These are phyloP conservation scores for Napeogenes sylphis DNA, from an alignment of 2,888 invertebrate genomes.

Conservation along the genomic window DNA sequence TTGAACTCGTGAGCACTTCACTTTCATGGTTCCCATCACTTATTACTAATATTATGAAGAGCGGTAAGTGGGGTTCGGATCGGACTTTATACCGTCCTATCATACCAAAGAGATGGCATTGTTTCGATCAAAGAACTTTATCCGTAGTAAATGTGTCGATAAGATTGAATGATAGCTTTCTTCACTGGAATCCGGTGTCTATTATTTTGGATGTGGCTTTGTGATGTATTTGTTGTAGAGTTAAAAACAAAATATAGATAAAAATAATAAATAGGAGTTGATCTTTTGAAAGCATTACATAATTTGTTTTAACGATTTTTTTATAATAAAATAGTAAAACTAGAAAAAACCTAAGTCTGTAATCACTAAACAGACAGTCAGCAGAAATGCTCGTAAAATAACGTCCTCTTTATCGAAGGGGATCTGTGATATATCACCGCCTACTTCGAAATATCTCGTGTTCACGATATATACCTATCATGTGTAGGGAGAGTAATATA, in stretches of 20 bases:
- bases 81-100: constrained; percentile 19
- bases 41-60: constrained; percentile 1
- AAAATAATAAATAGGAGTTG: not conserved
- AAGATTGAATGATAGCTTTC: constrained; percentile 4
- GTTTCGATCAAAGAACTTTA: constrained; percentile 2
- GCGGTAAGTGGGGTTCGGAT: constrained; percentile 9
- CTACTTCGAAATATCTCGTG: constrained; percentile 57
- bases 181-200: not conserved
- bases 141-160: not conserved
- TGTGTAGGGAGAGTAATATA: not conserved
- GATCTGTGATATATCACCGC: constrained; percentile 64
- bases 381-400: constrained; percentile 47
- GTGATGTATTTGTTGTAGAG: not conserved
- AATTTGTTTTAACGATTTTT: too few relatives aligned
- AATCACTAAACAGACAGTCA: constrained; percentile 41
- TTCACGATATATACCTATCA: constrained; percentile 49
- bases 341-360: not conserved
- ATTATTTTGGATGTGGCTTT: not conserved
- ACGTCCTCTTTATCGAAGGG: constrained; percentile 54
- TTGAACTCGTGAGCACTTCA: constrained; percentile 4
- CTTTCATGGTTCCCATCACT: constrained; percentile 1
- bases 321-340: too few relatives aligned
- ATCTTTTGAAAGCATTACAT: not conserved
- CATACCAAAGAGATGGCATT: constrained; percentile 3
- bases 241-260: not conserved